Evolutionary conservation across 35 echinoderm and acorn worm genomes (phyloP).

Genomic region (Acanthaster planci): DNA sequence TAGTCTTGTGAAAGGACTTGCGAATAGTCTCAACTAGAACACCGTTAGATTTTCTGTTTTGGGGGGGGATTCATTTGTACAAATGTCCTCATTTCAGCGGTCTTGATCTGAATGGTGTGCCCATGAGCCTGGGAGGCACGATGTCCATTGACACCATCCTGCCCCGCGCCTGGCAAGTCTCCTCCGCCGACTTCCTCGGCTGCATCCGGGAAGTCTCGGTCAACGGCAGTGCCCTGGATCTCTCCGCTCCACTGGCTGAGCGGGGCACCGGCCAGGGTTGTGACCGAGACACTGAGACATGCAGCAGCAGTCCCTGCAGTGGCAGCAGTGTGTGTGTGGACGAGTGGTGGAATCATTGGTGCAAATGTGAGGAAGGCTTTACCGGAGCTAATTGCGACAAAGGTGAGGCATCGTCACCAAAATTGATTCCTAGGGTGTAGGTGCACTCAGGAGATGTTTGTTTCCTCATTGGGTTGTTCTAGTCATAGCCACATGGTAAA

Average conservation of each 20-base stretch:
- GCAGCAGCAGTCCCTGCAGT: slow-evolving; percentile 25
- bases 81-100: slow-evolving; percentile 28
- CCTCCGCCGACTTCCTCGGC: slow-evolving; percentile 84
- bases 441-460: too few species aligned
- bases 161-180: slow-evolving; percentile 68
- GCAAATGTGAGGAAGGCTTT: slow-evolving; percentile 61
- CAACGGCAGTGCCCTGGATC: slow-evolving; percentile 52
- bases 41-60: too few species aligned
- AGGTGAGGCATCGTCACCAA: slow-evolving; percentile 25
- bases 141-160: slow-evolving; percentile 54
- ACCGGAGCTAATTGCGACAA: slow-evolving; percentile 61
- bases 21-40: too few species aligned
- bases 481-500: too few species aligned
- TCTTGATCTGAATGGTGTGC: slow-evolving; percentile 50
- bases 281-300: slow-evolving; percentile 49
- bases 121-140: slow-evolving; percentile 77
- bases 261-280: slow-evolving; percentile 57
- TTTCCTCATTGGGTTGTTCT: too few species aligned
- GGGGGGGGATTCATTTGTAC: too few species aligned
- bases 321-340: slow-evolving; percentile 72
- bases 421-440: too few species aligned
- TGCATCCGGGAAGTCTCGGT: slow-evolving; percentile 84
- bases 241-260: slow-evolving; percentile 15
- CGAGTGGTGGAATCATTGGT: slow-evolving; percentile 90
- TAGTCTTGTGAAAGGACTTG: too few species aligned